Evolutionary conservation across 2,113 vertebrate genomes (phyloP).

Genomic region (Tragelaphus strepsiceros): DNA sequence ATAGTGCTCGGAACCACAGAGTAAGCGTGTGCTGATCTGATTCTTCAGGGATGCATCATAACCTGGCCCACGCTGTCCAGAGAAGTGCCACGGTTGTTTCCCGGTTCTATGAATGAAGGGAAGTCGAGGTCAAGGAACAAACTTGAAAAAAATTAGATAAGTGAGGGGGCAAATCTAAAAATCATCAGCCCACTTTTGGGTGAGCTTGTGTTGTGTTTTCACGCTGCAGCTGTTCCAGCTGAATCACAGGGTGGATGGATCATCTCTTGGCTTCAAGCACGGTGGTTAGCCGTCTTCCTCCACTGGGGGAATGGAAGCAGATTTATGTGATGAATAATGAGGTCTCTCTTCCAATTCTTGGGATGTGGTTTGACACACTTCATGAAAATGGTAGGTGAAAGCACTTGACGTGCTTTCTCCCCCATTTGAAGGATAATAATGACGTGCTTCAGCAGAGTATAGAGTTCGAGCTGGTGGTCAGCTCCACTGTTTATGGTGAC

Average conservation of each 20-base stretch:
- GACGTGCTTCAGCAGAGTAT: background rate
- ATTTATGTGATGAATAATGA: conserved; percentile 18
- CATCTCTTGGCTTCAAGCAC: conserved; percentile 26
- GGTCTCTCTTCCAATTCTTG: background rate
- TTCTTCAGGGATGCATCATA: background rate
- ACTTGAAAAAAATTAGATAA: background rate
- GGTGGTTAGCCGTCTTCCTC: background rate
- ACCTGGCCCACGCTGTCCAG: background rate
- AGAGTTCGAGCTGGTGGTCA: background rate
- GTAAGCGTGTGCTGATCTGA: background rate
- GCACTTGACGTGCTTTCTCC: background rate
- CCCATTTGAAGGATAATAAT: background rate
- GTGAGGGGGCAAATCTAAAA: background rate
- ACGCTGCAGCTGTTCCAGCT: conserved; percentile 10
- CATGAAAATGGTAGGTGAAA: background rate
- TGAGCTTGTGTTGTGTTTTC: background rate
- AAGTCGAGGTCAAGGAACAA: background rate
- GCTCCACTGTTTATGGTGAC: background rate
- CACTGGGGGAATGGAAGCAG: background rate
- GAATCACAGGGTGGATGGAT: conserved; percentile 3
- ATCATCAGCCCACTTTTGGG: background rate
- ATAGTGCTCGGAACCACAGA: background rate
- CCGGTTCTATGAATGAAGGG: background rate
- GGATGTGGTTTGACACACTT: background rate
- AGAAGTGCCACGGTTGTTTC: background rate